These are phyloP conservation scores for Stenodera caucasica DNA, from an alignment of 2,888 invertebrate genomes.

Conservation along the genomic window DNA sequence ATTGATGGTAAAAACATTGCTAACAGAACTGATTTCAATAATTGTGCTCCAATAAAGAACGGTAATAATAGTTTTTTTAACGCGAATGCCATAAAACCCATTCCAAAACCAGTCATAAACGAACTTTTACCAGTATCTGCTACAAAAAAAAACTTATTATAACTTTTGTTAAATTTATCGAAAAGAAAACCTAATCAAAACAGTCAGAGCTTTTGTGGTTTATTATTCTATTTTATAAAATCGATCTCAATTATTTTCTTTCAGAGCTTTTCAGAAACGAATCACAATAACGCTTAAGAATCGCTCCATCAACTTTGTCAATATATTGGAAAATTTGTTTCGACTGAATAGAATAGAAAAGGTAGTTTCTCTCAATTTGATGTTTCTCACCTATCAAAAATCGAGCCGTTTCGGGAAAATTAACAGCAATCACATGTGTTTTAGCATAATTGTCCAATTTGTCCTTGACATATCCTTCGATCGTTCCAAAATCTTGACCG, in stretches of 20 bases:
- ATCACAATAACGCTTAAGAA: not conserved
- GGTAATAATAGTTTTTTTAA: conserved; percentile 83
- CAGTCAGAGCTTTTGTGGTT: not conserved
- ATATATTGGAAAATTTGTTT: too few species aligned
- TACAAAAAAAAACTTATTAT: not conserved
- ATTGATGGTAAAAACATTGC: conserved; percentile 85
- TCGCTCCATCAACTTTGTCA: too few species aligned
- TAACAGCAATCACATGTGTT: conserved; percentile 66
- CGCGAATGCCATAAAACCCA: conserved; percentile 74
- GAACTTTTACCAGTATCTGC: conserved; percentile 59
- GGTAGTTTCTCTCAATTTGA: not conserved
- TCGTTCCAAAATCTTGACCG: conserved; percentile 46
- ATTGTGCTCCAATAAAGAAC: conserved; percentile 77
- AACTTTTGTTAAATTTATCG: not conserved
- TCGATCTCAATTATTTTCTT: too few species aligned
- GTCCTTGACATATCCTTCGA: conserved; percentile 61
- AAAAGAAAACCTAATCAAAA: not conserved
- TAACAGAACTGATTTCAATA: conserved; percentile 78
- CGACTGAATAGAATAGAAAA: too few species aligned
- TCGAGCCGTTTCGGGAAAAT: conserved; percentile 68
- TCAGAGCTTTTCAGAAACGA: too few species aligned
- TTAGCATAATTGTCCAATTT: conserved; percentile 64
- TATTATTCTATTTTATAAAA: not conserved
- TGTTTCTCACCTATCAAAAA: conserved; percentile 52
- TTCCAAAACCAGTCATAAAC: conserved; percentile 66